Percentiles rank a stretch among this genome's conserved stretches.
These are phyloP conservation scores for Cheumatopsyche charites DNA, from an alignment of 1,140 invertebrate species.

Conservation along the genomic window DNA sequence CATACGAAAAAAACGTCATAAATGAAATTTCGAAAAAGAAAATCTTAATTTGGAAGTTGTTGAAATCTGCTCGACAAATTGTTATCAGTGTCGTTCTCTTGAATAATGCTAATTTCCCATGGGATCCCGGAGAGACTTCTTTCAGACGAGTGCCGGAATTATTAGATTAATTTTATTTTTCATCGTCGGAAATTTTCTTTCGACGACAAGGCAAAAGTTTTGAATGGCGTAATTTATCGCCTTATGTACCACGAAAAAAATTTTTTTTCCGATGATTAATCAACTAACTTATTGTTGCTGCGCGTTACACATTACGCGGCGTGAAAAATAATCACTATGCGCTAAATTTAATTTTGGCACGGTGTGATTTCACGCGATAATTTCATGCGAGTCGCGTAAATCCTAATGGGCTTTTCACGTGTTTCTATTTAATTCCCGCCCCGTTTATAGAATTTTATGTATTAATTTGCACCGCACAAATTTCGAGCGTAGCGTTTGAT, in stretches of 20 bases:
- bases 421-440: background rate
- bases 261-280: too few relatives aligned
- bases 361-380: background rate
- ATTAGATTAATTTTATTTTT: constrained; percentile 24
- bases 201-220: background rate
- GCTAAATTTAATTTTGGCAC: background rate
- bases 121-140: background rate
- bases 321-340: too few relatives aligned
- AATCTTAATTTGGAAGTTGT: too few relatives aligned
- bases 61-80: background rate
- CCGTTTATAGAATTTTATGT: constrained; percentile 12
- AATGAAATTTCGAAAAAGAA: too few relatives aligned
- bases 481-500: background rate
- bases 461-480: constrained; percentile 13
- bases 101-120: constrained; percentile 16
- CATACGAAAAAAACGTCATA: too few relatives aligned
- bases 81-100: constrained; percentile 14
- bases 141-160: constrained; percentile 1
- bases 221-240: constrained; percentile 8
- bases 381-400: background rate
- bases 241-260: background rate
- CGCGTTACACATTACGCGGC: too few relatives aligned
- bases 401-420: constrained; percentile 7
- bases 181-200: constrained; percentile 4
- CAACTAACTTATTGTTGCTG: too few relatives aligned